Percentiles rank a stretch among this genome's conserved stretches.
Evolutionary conservation across 2,797 vertebrate species (phyloP).

Genomic region (Tiaroga cobitis): DNA sequence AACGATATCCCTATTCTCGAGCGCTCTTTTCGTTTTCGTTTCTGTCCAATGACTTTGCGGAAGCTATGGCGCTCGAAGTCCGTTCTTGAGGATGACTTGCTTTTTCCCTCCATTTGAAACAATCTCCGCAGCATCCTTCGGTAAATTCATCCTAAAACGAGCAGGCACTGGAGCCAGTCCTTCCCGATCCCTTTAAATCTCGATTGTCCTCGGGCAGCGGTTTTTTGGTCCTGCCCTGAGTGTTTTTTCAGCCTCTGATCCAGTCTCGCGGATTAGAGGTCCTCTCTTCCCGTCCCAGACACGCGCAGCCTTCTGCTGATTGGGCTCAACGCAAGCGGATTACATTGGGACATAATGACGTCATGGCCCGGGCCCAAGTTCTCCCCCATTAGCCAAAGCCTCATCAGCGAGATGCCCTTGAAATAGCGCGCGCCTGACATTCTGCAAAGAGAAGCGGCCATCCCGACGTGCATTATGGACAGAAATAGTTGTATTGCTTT

Average conservation of each 20-base stretch:
- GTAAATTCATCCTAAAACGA: conserved; percentile 69
- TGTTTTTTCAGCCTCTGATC: conserved; percentile 81
- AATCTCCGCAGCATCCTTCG: conserved; percentile 71
- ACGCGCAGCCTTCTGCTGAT: conserved; percentile 89
- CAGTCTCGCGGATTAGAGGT: conserved; percentile 85
- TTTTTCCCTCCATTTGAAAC: conserved; percentile 66
- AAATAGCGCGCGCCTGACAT: conserved; percentile 87
- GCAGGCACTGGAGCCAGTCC: conserved; percentile 74
- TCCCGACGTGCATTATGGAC: conserved; percentile 34
- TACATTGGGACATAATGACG: conserved; percentile 98
- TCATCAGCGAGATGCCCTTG: conserved; percentile 98
- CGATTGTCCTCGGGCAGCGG: conserved; percentile 76
- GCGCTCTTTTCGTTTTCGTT: conserved; percentile 26
- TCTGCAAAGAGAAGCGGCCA: conserved; percentile 66
- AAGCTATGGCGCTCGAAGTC: conserved; percentile 39
- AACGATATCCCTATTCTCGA: conserved; percentile 24
- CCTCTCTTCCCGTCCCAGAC: conserved; percentile 84
- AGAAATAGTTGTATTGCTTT: conserved; percentile 29
- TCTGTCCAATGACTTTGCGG: conserved; percentile 41
- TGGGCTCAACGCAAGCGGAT: conserved; percentile 93
- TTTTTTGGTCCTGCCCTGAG: conserved; percentile 74
- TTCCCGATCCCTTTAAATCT: conserved; percentile 77
- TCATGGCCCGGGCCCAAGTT: conserved; percentile 91
- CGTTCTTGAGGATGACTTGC: conserved; percentile 45
- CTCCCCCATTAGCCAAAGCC: conserved; percentile 92